Evolutionary conservation across 2,113 vertebrate species (phyloP).

Genomic region (Heliornis fulica): DNA sequence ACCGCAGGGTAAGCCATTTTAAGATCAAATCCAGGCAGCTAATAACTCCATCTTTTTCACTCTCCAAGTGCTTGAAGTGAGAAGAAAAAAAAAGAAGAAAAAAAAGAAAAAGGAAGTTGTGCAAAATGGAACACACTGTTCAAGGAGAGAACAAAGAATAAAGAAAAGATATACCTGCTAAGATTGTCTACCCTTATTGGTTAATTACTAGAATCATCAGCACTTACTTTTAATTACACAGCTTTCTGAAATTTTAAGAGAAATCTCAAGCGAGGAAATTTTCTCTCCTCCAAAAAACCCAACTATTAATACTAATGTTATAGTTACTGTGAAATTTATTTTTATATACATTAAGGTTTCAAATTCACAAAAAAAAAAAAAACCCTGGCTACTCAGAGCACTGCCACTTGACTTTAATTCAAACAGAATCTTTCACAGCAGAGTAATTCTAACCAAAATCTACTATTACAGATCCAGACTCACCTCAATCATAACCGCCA

Average conservation of each 20-base stretch:
- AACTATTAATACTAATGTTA: not conserved
- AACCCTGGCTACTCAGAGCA: too few relatives aligned
- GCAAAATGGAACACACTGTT: not conserved
- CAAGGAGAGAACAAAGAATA: not conserved
- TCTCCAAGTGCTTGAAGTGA: conserved; percentile 86
- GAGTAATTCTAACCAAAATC: not conserved
- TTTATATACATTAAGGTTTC: not conserved
- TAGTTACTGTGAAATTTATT: not conserved
- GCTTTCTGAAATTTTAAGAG: not conserved
- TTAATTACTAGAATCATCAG: not conserved
- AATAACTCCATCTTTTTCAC: conserved; percentile 90
- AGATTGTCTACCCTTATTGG: not conserved
- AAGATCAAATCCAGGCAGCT: conserved; percentile 93
- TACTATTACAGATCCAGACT: not conserved
- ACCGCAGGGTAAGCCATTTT: conserved; percentile 95
- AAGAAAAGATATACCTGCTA: not conserved
- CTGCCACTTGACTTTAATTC: not conserved
- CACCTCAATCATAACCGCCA: conserved; percentile 94
- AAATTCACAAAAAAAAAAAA: not conserved
- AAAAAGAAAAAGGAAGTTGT: not conserved
- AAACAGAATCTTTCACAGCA: not conserved
- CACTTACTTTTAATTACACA: not conserved
- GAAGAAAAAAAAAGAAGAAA: not conserved
- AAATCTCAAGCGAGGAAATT: not conserved
- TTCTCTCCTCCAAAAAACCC: not conserved